These are phyloP conservation scores for Neomonachus schauinslandi DNA, from an alignment of 2,113 vertebrate genomes.

Conservation along the genomic window DNA sequence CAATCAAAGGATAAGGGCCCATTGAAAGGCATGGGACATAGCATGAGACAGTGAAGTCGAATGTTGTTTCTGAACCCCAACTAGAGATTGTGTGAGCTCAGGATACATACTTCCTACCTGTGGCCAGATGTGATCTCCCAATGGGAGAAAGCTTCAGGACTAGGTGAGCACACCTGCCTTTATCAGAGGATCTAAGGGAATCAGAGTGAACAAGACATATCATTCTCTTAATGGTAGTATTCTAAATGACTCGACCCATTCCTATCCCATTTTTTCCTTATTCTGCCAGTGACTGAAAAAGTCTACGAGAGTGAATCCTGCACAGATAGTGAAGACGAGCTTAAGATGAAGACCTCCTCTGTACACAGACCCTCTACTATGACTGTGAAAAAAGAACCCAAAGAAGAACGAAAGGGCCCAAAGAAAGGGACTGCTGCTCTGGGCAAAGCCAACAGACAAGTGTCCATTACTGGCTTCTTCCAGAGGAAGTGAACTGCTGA, in stretches of 20 bases:
- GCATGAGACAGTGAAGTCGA: background rate
- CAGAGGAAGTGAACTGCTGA: constrained; percentile 90
- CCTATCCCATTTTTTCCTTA: background rate
- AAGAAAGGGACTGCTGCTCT: constrained; percentile 86
- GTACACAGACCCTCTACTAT: constrained; percentile 72
- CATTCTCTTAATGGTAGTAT: background rate
- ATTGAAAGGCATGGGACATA: background rate
- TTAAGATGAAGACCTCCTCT: constrained; percentile 70
- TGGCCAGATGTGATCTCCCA: background rate
- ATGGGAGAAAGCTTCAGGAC: background rate
- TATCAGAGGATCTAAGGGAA: background rate
- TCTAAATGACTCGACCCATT: background rate
- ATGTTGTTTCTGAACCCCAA: background rate
- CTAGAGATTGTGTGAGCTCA: background rate
- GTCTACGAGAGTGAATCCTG: constrained; percentile 95
- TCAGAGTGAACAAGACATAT: background rate
- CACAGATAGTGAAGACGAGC: constrained; percentile 91
- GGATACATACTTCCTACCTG: background rate
- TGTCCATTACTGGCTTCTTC: constrained; percentile 96
- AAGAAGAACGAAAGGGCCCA: constrained; percentile 87
- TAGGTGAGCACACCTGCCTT: background rate
- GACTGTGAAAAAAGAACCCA: constrained; percentile 79
- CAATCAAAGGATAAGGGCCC: background rate
- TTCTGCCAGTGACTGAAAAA: constrained; percentile 94
- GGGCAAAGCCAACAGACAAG: constrained; percentile 91